Percentiles rank a stretch among this genome's conserved stretches.
Conservation (phyloP, 1,140 invertebrate species). For the silkworm (Bombyx mori) region DNA sequence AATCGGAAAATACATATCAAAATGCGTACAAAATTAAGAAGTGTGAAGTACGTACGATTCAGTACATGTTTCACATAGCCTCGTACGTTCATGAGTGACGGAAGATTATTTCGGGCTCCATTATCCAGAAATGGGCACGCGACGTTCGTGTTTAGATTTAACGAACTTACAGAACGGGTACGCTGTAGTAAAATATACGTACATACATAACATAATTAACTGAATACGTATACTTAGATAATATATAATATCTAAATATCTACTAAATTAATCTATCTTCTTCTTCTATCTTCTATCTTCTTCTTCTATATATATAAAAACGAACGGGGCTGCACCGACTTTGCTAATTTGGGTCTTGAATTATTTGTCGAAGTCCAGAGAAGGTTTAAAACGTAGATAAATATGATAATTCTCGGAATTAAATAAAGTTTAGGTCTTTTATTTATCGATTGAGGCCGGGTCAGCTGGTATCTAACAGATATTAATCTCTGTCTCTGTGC, state of each 20-base stretch:
- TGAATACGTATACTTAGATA: not conserved
- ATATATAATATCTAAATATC: not conserved
- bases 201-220: not conserved
- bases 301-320: no score
- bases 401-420: no score
- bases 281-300: no score
- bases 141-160: slow-evolving; percentile 49
- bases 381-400: no score
- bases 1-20: no score
- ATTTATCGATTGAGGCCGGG: no score
- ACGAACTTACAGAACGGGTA: slow-evolving; percentile 23
- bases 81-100: slow-evolving; percentile 36
- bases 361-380: no score
- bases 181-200: slow-evolving; percentile 15
- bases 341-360: no score
- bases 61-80: slow-evolving; percentile 11
- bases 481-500: no score
- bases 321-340: no score
- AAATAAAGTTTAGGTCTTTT: no score
- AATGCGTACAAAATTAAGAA: not conserved
- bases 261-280: not conserved
- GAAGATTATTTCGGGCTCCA: slow-evolving; percentile 54
- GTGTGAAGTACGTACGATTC: slow-evolving; percentile 4
- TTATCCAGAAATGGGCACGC: slow-evolving; percentile 59
- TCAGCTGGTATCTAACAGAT: no score